Evolutionary conservation across 2,888 invertebrate genomes (phyloP), one percentile per base, ranked within the genome.

Genomic region (Apotomis turbidana): DNA sequence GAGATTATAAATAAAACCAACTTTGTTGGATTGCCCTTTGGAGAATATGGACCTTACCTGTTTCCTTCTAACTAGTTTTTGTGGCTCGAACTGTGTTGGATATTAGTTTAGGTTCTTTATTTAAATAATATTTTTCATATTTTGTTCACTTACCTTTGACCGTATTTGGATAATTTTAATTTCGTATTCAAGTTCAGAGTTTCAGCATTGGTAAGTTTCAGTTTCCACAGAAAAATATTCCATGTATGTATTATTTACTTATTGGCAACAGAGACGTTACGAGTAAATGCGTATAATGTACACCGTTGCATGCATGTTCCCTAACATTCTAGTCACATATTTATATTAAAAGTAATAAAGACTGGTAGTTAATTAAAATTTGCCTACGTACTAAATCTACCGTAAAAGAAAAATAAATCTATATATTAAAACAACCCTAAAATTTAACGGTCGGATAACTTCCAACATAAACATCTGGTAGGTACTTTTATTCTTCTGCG

Each of bases 401-500:
- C 52, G 58, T 54, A 46, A 59, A 57, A 57, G 58, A 58, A 38
- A 63, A 68, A 72, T 62, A 68, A 68, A 72, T 52, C 63, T 49
- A 38, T 58, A 51, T 68, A 68, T 72, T 72, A 63, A 72, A 63
- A 68, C 58, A 67, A 58, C 62, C 52, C 68, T 68, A 68, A 72
- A 72, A 46, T 68, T 68, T 72, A 12, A 68, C 63, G 68, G 12
- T 38, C 57, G 59, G 68, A 72, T 72, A 72, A 72, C 63, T 68
- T 54, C 59, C 58, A 63, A 8, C 52, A 59, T 63, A 63, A 72
- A 72, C 72, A 72, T 72, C 68, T 72, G 72, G 72, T 72, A n/a
- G n/a, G n/a, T n/a, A 68, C 67, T 62, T 72, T 72, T 72, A 72
- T 72, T 72, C 63, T 72, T 68, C 58, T 59, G 63, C 52, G 72